Conservation (phyloP, 2,113 vertebrate species). For the Vulpes ferrilata region DNA sequence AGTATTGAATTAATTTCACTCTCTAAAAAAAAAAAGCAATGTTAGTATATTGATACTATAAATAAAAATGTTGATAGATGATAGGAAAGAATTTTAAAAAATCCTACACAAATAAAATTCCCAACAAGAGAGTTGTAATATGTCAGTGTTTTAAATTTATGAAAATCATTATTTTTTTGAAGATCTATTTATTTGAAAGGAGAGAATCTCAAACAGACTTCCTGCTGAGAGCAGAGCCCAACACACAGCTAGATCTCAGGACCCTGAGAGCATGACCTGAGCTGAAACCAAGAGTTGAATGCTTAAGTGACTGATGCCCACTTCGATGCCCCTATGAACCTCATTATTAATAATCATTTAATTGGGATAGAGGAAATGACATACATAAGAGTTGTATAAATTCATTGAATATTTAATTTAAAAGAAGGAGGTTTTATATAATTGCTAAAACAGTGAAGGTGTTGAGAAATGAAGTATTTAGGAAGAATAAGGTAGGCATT, state of each 20-base stretch:
- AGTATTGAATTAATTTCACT: slow-evolving; percentile 9
- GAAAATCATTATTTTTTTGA: background rate
- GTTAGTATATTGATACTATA: background rate
- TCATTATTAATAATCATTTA: background rate
- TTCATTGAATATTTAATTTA: background rate
- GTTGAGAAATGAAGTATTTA: background rate
- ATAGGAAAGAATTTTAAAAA: slow-evolving; percentile 5
- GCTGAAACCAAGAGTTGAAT: background rate
- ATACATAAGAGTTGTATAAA: background rate
- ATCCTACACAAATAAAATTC: slow-evolving; percentile 11
- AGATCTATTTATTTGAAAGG: background rate
- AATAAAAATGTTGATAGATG: slow-evolving; percentile 3
- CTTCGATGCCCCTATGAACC: background rate
- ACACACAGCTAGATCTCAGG: background rate
- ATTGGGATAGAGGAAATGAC: background rate
- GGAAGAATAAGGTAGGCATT: background rate
- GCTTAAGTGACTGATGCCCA: background rate
- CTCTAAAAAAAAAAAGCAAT: slow-evolving; percentile 1
- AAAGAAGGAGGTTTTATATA: background rate
- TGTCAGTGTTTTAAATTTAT: slow-evolving; percentile 16
- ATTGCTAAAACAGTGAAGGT: background rate
- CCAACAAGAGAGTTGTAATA: background rate
- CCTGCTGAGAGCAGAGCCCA: background rate
- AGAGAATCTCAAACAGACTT: background rate
- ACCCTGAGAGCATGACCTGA: background rate